Conservation (phyloP, 2,113 vertebrate species). For the Pterophyllum scalare region DNA sequence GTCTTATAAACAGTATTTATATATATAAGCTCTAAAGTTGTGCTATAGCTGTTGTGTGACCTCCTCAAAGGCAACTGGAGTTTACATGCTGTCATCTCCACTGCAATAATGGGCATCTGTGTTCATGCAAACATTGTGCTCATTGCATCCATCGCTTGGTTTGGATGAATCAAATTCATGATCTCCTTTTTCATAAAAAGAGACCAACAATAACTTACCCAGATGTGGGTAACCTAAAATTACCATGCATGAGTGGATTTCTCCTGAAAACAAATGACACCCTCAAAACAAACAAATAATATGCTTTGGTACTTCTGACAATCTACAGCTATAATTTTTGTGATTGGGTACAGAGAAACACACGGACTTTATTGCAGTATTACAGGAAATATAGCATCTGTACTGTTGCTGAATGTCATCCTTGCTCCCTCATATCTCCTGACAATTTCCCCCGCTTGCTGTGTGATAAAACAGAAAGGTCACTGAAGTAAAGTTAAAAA, state of each 20-base stretch:
- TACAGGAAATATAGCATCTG: not conserved
- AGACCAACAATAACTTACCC: not conserved
- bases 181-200: not conserved
- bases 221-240: not conserved
- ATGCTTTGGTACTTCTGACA: no score
- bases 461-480: constrained; percentile 47
- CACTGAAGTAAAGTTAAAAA: not conserved
- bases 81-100: not conserved
- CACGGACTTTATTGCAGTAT: not conserved
- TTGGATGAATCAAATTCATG: rapidly evolving
- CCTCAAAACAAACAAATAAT: not conserved
- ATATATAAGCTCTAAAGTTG: not conserved
- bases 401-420: constrained; percentile 46
- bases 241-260: not conserved
- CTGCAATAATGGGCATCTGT: not conserved
- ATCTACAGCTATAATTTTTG: not conserved
- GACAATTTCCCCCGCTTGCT: constrained; percentile 16
- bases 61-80: not conserved
- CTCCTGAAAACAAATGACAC: not conserved
- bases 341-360: not conserved
- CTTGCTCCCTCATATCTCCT: constrained; percentile 7
- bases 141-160: rapidly evolving
- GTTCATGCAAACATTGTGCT: not conserved
- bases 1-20: not conserved
- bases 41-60: not conserved